Evolutionary conservation across 2,797 vertebrate species (phyloP).

Genomic region (Halcyon smyrnensis): DNA sequence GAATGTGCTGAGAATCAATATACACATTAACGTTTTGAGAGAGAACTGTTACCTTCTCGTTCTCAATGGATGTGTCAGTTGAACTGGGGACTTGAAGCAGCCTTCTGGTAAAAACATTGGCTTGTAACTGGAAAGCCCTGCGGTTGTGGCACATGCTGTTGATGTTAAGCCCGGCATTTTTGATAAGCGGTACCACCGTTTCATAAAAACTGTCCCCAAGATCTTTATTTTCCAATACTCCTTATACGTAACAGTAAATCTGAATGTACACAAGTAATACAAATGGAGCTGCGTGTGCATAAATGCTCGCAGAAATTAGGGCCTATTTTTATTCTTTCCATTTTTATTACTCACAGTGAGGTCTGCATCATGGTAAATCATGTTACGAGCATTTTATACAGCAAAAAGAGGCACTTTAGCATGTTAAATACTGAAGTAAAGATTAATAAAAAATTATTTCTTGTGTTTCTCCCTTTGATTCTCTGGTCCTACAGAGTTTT

Average conservation of each 20-base stretch:
- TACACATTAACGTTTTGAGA: conserved; percentile 34
- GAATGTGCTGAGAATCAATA: conserved; percentile 44
- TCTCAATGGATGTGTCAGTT: background rate
- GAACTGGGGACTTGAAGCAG: conserved; percentile 1
- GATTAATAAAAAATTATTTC: background rate
- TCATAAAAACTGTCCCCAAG: background rate
- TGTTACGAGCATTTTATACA: background rate
- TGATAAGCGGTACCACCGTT: background rate
- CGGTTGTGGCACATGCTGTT: background rate
- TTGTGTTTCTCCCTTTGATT: background rate
- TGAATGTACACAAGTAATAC: background rate
- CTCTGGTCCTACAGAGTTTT: background rate
- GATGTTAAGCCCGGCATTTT: background rate
- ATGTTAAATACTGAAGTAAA: background rate
- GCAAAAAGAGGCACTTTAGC: background rate
- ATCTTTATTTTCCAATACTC: background rate
- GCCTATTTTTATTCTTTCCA: background rate
- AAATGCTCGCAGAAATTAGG: background rate
- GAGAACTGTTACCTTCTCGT: conserved; percentile 26
- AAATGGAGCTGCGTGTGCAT: background rate
- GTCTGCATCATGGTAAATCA: background rate
- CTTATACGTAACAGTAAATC: background rate
- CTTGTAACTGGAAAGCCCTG: conserved; percentile 25
- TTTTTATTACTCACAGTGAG: background rate
- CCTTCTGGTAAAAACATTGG: conserved; percentile 12